These are phyloP conservation scores for Elgaria multicarinata DNA, from an alignment of 2,113 vertebrate species.

Conservation along the genomic window DNA sequence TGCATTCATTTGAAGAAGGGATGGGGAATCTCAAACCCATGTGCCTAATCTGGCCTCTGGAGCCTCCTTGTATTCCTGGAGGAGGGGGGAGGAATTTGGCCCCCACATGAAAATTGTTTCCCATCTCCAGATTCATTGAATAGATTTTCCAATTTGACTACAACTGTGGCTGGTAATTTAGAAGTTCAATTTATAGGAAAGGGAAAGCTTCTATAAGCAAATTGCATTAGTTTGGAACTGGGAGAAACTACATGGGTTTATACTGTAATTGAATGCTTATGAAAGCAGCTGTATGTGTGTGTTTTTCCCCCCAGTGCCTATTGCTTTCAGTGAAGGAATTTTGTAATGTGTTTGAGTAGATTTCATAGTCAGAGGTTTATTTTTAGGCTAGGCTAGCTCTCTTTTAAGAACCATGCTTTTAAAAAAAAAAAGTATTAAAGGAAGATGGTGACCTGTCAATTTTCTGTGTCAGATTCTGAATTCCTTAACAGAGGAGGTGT, in stretches of 20 bases:
- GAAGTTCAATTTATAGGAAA: not conserved
- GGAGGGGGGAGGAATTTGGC: no score
- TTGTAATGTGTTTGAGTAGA: not conserved
- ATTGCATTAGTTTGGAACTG: not conserved
- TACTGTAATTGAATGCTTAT: not conserved
- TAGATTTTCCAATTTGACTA: no score
- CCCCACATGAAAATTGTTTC: no score
- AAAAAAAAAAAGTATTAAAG: constrained; percentile 39
- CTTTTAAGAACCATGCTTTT: not conserved
- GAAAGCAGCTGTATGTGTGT: not conserved
- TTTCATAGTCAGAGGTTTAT: not conserved
- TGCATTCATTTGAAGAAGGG: constrained; percentile 17
- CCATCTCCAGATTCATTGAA: no score
- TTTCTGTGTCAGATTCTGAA: constrained; percentile 86
- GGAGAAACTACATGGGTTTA: not conserved
- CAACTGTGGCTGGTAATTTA: not conserved
- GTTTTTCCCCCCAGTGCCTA: no score
- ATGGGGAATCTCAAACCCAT: no score
- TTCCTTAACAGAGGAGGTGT: constrained; percentile 87
- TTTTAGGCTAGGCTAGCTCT: not conserved
- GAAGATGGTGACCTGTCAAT: constrained; percentile 3
- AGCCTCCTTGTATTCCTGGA: no score
- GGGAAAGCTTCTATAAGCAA: not conserved
- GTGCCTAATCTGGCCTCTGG: no score
- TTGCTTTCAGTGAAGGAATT: not conserved